Evolutionary conservation across 2,888 invertebrate genomes (phyloP).

Genomic region (Ceratothoa steindachneri): DNA sequence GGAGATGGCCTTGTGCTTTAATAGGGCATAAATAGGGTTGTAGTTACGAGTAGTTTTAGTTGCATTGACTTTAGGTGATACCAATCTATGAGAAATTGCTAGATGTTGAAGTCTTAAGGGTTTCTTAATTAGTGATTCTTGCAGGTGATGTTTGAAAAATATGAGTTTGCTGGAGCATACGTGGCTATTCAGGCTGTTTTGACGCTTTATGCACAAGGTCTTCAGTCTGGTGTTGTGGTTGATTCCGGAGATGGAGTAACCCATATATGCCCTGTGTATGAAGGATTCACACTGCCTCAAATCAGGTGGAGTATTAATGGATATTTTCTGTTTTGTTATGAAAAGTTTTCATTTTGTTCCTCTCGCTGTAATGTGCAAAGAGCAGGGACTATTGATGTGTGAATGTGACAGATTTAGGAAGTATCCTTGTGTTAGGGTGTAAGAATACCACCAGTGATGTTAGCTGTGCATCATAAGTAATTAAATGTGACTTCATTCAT

Average conservation of each 20-base stretch:
- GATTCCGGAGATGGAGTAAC: slow-evolving; percentile 99
- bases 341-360: neutral
- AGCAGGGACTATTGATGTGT: too few species aligned
- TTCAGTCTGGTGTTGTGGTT: slow-evolving; percentile 95
- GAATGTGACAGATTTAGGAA: too few species aligned
- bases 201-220: slow-evolving; percentile 91
- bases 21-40: too few species aligned
- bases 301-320: slow-evolving; percentile 82
- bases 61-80: too few species aligned
- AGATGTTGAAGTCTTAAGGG: too few species aligned
- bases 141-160: slow-evolving; percentile 95
- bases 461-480: too few species aligned
- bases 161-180: slow-evolving; percentile 87
- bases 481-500: too few species aligned
- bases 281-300: slow-evolving; percentile 93
- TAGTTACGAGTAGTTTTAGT: too few species aligned
- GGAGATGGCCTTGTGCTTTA: too few species aligned
- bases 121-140: neutral
- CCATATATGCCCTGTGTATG: slow-evolving; percentile 98
- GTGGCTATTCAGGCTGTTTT: slow-evolving; percentile 95
- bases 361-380: neutral
- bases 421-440: too few species aligned
- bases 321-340: neutral
- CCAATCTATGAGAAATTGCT: too few species aligned
- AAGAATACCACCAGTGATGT: too few species aligned